These are phyloP conservation scores for Platypus cylindrus DNA, from an alignment of 2,888 invertebrate genomes.

Conservation along the genomic window DNA sequence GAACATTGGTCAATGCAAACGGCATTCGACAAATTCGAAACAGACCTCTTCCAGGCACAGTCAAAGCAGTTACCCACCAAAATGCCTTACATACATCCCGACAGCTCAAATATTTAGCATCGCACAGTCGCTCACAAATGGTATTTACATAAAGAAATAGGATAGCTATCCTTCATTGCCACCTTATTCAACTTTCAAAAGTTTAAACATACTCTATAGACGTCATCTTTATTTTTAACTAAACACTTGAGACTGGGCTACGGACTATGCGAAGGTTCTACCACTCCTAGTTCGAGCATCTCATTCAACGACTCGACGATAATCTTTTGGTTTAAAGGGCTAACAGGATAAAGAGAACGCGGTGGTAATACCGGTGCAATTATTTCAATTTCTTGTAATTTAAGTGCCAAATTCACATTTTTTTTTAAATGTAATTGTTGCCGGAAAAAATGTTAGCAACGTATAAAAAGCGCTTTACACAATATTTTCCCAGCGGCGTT, in stretches of 20 bases:
- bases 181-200: conserved; percentile 23
- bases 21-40: conserved; percentile 25
- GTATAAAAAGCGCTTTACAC: too few species aligned
- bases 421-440: too few species aligned
- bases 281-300: too few species aligned
- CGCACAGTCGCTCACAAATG: conserved; percentile 22
- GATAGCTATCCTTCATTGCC: conserved; percentile 25
- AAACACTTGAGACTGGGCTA: conserved; percentile 22
- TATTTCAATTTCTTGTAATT: too few species aligned
- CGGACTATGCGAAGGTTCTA: too few species aligned
- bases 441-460: too few species aligned
- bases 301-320: too few species aligned
- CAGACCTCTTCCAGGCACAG: conserved; percentile 20
- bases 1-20: conserved; percentile 21
- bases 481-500: too few species aligned
- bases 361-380: too few species aligned
- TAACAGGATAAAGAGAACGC: too few species aligned
- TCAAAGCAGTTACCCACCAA: conserved; percentile 25
- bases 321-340: too few species aligned
- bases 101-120: conserved; percentile 22
- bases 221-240: conserved; percentile 19
- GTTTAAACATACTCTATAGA: conserved; percentile 24
- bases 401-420: too few species aligned
- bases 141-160: conserved; percentile 21
- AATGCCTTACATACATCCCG: conserved; percentile 23